phyloP scores from a whole-genome alignment of 2,113 vertebrate species.

The Tragelaphus buxtoni region DNA sequence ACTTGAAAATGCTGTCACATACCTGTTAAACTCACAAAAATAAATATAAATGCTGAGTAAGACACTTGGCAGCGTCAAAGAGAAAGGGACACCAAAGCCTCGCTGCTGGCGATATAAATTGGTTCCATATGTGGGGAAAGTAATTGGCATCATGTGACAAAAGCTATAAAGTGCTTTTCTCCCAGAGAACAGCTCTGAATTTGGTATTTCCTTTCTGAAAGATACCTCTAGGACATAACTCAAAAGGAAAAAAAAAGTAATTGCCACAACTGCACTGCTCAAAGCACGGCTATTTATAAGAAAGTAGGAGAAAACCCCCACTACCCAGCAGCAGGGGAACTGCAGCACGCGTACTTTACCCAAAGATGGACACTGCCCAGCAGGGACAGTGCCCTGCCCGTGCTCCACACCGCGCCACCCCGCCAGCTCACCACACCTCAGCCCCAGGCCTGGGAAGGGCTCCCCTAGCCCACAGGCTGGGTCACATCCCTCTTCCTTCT shows the following conservation, averaged over 20 bases:
- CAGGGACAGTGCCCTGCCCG: no score
- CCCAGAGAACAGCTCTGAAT: not conserved
- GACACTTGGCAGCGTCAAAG: not conserved
- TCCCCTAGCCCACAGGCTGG: not conserved
- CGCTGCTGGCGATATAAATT: not conserved
- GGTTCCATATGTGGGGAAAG: not conserved
- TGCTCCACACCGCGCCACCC: accelerated
- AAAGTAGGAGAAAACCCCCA: not conserved
- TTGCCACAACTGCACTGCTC: not conserved
- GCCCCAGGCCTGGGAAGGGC: not conserved
- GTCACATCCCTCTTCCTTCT: not conserved
- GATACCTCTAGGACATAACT: not conserved
- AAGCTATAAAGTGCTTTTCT: not conserved
- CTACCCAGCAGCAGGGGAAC: not conserved
- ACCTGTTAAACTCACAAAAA: not conserved
- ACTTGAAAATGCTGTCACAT: not conserved
- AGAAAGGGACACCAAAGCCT: not conserved
- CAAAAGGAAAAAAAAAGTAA: not conserved
- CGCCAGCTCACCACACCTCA: no score
- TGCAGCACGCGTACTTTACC: accelerated
- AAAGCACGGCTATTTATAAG: not conserved
- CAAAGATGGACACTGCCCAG: accelerated
- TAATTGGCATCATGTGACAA: not conserved
- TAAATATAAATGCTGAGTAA: not conserved
- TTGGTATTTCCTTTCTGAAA: constrained; percentile 20